Evolutionary conservation across 2,113 vertebrate genomes (phyloP), one percentile per base, ranked within the genome.

Genomic region (Ariopsis seemanni): DNA sequence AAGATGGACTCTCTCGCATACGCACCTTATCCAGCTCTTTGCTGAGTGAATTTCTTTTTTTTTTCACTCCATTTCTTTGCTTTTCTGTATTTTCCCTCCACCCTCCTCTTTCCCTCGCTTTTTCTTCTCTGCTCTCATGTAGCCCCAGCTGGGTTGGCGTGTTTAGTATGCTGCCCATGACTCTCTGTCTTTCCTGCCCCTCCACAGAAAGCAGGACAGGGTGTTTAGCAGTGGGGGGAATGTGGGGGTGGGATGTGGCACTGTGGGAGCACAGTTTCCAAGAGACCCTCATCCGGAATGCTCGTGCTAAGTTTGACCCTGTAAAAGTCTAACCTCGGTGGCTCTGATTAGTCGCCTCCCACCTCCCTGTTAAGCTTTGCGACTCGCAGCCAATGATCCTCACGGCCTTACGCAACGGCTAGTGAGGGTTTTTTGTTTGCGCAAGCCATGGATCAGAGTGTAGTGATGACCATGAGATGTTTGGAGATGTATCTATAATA

Each of bases 161-260:
- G 88, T 89, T 92, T 92, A 92, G 92, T 92, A 92, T 92, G 91
- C 92, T 90, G 83, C 42, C 84, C 67, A 85, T 63, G 60, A 63
- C 88, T 87, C 88, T 81, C 58, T 67, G 87, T 80, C 88, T 90
- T 88, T 91, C 90, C 91, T 91, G 90, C 84, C 60, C 88, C 89
- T 84, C 84, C 60, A 88, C 82, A 91, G 91, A 91, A 90, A 92
- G 83, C 78, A 83, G 88, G 74, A 82, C 79, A 74, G 88, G 85
- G 89, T 20, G 30, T 86, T 89, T 48, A 81, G 67, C 80, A 69
- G 9, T 65, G 22, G 71, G 57, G 81, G 63, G 72, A 78, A 52
- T 30, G 84, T 80, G 50, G 63, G 58, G 80, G 72, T 53, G 30
- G 69, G 83, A 72, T 79, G 81, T 83, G 30, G 72, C 69, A 91